Evolutionary conservation across 1,140 invertebrate genomes (phyloP), one percentile per base, ranked within the genome.

Genomic region (Apis dorsata): DNA sequence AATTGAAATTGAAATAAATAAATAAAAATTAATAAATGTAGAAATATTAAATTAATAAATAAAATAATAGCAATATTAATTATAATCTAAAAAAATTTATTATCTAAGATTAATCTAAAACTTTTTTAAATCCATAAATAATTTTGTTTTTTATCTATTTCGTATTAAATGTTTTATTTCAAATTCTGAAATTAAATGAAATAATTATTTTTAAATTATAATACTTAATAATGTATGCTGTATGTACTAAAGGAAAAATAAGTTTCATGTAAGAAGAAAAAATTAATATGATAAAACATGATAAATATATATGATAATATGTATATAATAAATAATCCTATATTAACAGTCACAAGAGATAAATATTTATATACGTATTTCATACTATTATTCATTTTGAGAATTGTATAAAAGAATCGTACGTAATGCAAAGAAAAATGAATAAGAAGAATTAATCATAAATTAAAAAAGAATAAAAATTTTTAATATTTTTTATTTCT

Each of bases 211-310:
- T 17, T 78, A 78, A 78, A 69, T 24, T 57, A 28, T 78, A 44
- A 66, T 78, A 53, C 53, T 69, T 65, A 68, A 49, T 65, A 68
- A 49, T 28, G 53, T 24, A 34, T 69, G 76, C 66, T 60, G 53
- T 70, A 70, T 70, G 66, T 79, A 79, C 65, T 66, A 70, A 79
- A 79, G 65, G 76, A 78, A 68, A 68, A 78, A 21, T 68, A 77
- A 66, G 53, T 57, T 44, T 78, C 68, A 49, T 78, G 21, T 59
- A 79, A 34, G 34, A 49, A 11, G 34, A 66, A 24, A 28, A 55
- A 44, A 44, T 44, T 44, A 44, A 44, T 44, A 44, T 44, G 34
- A 7, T 44, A 44, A n/a, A n/a, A 79, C 21, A 59, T 59, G 21
- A n/a, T 79, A 49, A 28, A 69, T 44, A 55, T 19, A 34, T 79